These are phyloP conservation scores for Aethina tumida DNA, from an alignment of 1,140 invertebrate genomes.

Conservation along the genomic window DNA sequence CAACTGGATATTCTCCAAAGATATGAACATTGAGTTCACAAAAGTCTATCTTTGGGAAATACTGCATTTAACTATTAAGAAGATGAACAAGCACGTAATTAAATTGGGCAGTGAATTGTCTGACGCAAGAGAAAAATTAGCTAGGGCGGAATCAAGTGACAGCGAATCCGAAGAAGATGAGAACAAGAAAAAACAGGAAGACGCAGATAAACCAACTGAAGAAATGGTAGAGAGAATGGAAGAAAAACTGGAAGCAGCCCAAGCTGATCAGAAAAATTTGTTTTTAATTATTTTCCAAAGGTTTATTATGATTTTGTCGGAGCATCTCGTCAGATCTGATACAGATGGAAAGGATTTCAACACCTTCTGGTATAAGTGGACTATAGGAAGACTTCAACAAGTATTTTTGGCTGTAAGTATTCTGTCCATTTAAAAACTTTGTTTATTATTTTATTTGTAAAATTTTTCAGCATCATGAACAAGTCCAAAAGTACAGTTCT, in stretches of 20 bases:
- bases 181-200: constrained; percentile 47
- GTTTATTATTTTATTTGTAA: constrained; percentile 1
- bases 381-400: constrained; percentile 88
- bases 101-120: constrained; percentile 74
- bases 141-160: constrained; percentile 62
- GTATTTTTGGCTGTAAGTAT: constrained; percentile 83
- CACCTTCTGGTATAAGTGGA: constrained; percentile 96
- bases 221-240: constrained; percentile 92
- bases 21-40: constrained; percentile 89
- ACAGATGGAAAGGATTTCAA: constrained; percentile 87
- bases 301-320: constrained; percentile 96
- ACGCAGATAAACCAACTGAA: constrained; percentile 69
- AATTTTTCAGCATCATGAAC: constrained; percentile 78
- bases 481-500: constrained; percentile 94
- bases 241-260: constrained; percentile 85
- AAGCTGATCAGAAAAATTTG: constrained; percentile 93
- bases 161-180: constrained; percentile 66
- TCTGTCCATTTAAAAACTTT: not conserved
- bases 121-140: constrained; percentile 76
- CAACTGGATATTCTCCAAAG: constrained; percentile 97
- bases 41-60: constrained; percentile 98
- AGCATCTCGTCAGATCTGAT: constrained; percentile 89
- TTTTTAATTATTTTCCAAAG: constrained; percentile 97
- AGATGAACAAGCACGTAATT: constrained; percentile 91
- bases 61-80: constrained; percentile 88